phyloP scores from a whole-genome alignment of 2,888 invertebrate genomes.

The Drosophila leonis region DNA sequence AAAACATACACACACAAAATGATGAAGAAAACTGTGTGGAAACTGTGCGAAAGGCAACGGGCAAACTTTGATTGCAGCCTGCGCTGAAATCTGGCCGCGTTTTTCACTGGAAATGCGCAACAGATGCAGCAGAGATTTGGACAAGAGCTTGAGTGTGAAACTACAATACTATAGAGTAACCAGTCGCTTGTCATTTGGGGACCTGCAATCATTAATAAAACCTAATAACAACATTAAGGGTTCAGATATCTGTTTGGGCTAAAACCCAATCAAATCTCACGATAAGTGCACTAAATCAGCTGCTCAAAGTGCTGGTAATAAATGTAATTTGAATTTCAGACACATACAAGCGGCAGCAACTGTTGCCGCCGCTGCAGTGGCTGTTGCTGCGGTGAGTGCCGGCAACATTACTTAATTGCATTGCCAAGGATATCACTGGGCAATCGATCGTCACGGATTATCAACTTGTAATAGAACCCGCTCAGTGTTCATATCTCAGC shows the following conservation, averaged over 20 bases:
- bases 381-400: slow-evolving; percentile 26
- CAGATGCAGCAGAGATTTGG: slow-evolving; percentile 47
- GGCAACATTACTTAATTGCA: slow-evolving; percentile 76
- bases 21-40: slow-evolving; percentile 41
- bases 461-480: slow-evolving; percentile 68
- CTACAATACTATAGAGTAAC: slow-evolving; percentile 24
- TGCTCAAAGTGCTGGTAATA: slow-evolving; percentile 81
- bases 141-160: slow-evolving; percentile 59
- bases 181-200: slow-evolving; percentile 35
- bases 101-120: slow-evolving; percentile 65
- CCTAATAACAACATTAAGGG: slow-evolving; percentile 77
- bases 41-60: slow-evolving; percentile 43
- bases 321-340: slow-evolving; percentile 82
- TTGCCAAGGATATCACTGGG: slow-evolving; percentile 70
- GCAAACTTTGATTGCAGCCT: slow-evolving; percentile 48
- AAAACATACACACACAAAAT: slow-evolving; percentile 15
- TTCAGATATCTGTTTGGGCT: slow-evolving; percentile 55
- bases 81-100: slow-evolving; percentile 50
- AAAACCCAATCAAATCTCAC: slow-evolving; percentile 81
- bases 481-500: slow-evolving; percentile 40
- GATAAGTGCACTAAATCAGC: slow-evolving; percentile 83
- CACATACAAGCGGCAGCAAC: slow-evolving; percentile 23
- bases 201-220: slow-evolving; percentile 69
- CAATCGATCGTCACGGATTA: slow-evolving; percentile 82
- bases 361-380: slow-evolving; percentile 32